Percentiles rank a stretch among this genome's conserved stretches.
Evolutionary conservation across 1,140 invertebrate genomes (phyloP).

Genomic region (Pectinophora gossypiella): DNA sequence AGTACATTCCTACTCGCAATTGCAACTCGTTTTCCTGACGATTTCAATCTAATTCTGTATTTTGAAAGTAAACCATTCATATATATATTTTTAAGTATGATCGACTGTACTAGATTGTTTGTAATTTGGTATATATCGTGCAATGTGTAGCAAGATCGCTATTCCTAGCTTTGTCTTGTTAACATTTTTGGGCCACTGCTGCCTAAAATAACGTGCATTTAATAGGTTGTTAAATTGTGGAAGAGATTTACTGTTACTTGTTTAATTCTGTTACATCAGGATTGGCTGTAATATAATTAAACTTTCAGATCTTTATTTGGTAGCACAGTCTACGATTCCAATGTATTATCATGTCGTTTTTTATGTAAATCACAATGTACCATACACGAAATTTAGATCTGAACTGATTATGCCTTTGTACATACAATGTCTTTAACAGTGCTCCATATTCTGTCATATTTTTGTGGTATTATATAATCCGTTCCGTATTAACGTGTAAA

Average conservation of each 20-base stretch:
- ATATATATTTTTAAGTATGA: too few relatives aligned
- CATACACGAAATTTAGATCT: constrained; percentile 45
- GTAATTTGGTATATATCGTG: constrained; percentile 14
- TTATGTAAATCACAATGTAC: too few relatives aligned
- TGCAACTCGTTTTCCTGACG: constrained; percentile 42
- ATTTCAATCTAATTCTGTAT: constrained; percentile 44
- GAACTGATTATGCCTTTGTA: constrained; percentile 24
- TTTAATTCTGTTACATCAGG: constrained; percentile 50
- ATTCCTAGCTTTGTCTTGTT: background rate
- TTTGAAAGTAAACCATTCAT: too few relatives aligned
- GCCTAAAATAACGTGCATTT: constrained; percentile 64
- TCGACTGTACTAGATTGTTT: too few relatives aligned
- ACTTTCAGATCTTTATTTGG: constrained; percentile 32
- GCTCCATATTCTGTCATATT: background rate
- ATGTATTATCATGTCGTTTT: constrained; percentile 15
- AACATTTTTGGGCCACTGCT: constrained; percentile 45
- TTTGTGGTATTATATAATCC: constrained; percentile 3
- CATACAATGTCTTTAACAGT: background rate
- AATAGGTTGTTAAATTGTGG: constrained; percentile 69
- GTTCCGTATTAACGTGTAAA: constrained; percentile 18
- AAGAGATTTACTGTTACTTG: constrained; percentile 70
- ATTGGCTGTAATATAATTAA: constrained; percentile 24
- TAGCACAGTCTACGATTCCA: too few relatives aligned
- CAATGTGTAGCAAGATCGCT: constrained; percentile 41
- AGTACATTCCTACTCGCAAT: constrained; percentile 63